phyloP scores from a whole-genome alignment of 2,888 invertebrate species.

The Cordilura impudica region DNA sequence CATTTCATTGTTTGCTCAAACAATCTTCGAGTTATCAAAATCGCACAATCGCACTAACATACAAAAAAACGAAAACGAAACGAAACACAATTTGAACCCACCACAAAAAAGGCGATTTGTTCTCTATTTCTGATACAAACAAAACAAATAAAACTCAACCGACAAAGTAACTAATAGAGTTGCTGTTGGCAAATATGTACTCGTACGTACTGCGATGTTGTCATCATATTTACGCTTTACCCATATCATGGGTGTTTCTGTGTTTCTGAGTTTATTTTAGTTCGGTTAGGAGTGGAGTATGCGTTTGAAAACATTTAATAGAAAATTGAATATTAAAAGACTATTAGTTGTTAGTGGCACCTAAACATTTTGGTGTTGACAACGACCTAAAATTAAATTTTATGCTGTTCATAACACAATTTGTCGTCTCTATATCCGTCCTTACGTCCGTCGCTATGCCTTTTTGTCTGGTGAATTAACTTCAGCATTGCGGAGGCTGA shows the following conservation, averaged over 20 bases:
- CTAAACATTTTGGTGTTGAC: conserved; percentile 21
- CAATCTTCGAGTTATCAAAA: conserved; percentile 5
- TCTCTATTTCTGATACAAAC: neutral
- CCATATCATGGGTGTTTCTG: neutral
- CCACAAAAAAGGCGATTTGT: conserved; percentile 9
- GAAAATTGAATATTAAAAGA: conserved; percentile 17
- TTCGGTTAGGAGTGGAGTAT: neutral
- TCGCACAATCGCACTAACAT: neutral
- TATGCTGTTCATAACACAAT: conserved; percentile 22
- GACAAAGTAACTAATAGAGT: conserved; percentile 26
- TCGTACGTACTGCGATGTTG: conserved; percentile 6
- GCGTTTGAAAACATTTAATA: conserved; percentile 13
- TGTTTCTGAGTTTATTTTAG: too few relatives aligned
- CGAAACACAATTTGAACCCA: conserved; percentile 17
- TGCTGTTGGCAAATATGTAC: conserved; percentile 13
- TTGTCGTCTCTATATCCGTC: conserved; percentile 41
- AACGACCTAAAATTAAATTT: conserved; percentile 52
- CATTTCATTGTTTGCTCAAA: neutral
- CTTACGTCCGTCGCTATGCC: neutral
- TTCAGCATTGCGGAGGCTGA: neutral
- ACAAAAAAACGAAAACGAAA: neutral
- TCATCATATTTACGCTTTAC: neutral
- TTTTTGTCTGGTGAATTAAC: neutral
- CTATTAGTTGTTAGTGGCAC: neutral
- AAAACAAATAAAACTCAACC: neutral